Evolutionary conservation across 2,113 vertebrate genomes (phyloP), one percentile per base, ranked within the genome.

Genomic region (Myotis lucifugus): DNA sequence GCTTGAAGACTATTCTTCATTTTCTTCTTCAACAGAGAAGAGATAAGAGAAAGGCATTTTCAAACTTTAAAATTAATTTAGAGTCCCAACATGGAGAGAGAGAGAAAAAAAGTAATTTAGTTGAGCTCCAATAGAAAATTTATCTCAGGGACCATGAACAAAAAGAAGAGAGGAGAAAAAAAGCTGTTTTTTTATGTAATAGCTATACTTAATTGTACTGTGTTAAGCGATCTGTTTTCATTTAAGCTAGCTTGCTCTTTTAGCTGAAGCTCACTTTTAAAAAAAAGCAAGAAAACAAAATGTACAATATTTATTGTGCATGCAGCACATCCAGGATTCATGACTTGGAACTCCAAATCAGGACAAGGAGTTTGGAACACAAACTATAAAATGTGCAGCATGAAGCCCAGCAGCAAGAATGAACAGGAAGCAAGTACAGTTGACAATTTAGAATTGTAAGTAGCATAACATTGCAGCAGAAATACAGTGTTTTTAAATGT

Each of bases 391-490:
- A 86, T 64, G 59, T 17, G 88, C 84, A 94, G 84, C 54, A 90
- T 90, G 79, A 56, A 97, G 85, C 78, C 94, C 96, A 42, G 91
- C 94, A 97, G 67, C 2, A 32, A 97, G 69, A 42, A 69, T 14
- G 61, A 84, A 82, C 73, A 96, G 95, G 94, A 98, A 96, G 88
- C 86, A 96, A 96, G 97, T 96, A 94, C 91, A 98, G 92, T 97
- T 98, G 96, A 90, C 97, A 97, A 96, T 97, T 97, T 91, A 64
- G 96, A 93, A 90, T 90, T 97, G 70, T 77, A 97, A 97, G 93
- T 91, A 95, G 96, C 82, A 96, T 70, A 97, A 93, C 72, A 95
- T 90, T 85, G 83, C 29, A 66, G 56, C 86, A 97, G 70, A 9
- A 23, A 94, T 88, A 79, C 93, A 93, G 88, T 70, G 32, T 88